Evolutionary conservation across 2,113 vertebrate species (phyloP), one percentile per base, ranked within the genome.

Genomic region (Tinamus guttatus): DNA sequence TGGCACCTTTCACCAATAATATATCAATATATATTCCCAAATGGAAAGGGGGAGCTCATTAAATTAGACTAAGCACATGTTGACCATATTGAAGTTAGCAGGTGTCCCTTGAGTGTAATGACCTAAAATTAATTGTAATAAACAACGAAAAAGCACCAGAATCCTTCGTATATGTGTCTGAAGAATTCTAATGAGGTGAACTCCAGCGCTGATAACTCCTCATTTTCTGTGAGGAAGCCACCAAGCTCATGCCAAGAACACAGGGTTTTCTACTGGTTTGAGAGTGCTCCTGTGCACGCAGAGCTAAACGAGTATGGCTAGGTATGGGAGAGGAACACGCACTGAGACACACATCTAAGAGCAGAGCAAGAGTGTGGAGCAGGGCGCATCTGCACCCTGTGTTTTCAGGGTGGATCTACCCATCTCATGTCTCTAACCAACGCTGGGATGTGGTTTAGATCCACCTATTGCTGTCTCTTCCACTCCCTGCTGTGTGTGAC

Each of bases 371-470:
- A 38, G 19, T 3, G 10, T 25, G 56, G 76, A n/a, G 65, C 47
- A 20, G 60, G 32, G 63, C 19, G 38, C 41, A 36, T 38, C 27
- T 24, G 27, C 51, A 38, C 27, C 16, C 38, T 43, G 36, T 41
- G 30, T 75, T 43, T 75, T 22, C 36, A 58, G 13, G 54, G 40
- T 12, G 43, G 13, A 54, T 41, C 47, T 22, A 22, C 8, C 1
- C 27, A 3, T 17, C 30, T 25, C 30, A 7, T 4, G 11, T 8
- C 28, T 2, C 0, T 13, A 15, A 62, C 24, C 11, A 3, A 7
- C 30, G 11, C 16, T 13, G 24, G 30, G 15, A 17, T 3, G 12
- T 21, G 9, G 32, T 41, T 65, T 27, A 36, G 36, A 34, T 30
- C 15, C 32, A 34, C 41, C 58, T 51, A 14, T 11, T 17, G 28